phyloP scores from a whole-genome alignment of 2,113 vertebrate species.

The Pao palembangensis region DNA sequence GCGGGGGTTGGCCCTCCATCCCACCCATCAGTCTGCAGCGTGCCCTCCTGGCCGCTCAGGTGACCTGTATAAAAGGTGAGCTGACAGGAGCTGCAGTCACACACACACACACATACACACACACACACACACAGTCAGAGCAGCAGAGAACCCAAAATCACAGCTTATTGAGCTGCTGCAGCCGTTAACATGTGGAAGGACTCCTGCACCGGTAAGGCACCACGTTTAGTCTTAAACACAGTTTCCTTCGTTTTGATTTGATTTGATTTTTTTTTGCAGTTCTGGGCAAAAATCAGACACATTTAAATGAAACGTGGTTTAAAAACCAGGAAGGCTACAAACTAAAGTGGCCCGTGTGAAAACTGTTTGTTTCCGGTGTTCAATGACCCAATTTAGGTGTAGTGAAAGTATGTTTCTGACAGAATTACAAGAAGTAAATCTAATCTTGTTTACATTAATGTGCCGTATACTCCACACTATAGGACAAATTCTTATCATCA shows the following conservation, averaged over 20 bases:
- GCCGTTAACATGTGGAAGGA: constrained; percentile 68
- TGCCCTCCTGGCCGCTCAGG: constrained; percentile 38
- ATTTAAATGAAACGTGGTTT: too few species aligned
- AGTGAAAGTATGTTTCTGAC: too few species aligned
- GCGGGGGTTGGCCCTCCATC: neutral
- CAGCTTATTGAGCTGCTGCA: constrained; percentile 1
- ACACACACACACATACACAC: constrained; percentile 18
- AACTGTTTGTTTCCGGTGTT: too few species aligned
- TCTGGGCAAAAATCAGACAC: too few species aligned
- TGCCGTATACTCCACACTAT: too few species aligned
- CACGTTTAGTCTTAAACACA: neutral
- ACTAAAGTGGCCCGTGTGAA: too few species aligned
- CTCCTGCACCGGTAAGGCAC: constrained; percentile 61
- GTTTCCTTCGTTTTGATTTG: neutral
- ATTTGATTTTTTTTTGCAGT: too few species aligned
- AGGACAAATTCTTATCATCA: too few species aligned
- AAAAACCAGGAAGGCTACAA: too few species aligned
- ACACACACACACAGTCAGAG: constrained; percentile 27
- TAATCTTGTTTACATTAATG: too few species aligned
- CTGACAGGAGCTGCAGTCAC: constrained; percentile 32
- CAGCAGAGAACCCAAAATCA: neutral
- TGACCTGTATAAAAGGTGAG: constrained; percentile 63
- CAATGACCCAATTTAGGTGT: too few species aligned
- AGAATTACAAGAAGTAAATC: too few species aligned
- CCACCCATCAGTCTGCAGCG: constrained; percentile 3